Evolutionary conservation across 2,797 vertebrate species (phyloP), one percentile per base, ranked within the genome.

Genomic region (Phyllotis vaccarum): DNA sequence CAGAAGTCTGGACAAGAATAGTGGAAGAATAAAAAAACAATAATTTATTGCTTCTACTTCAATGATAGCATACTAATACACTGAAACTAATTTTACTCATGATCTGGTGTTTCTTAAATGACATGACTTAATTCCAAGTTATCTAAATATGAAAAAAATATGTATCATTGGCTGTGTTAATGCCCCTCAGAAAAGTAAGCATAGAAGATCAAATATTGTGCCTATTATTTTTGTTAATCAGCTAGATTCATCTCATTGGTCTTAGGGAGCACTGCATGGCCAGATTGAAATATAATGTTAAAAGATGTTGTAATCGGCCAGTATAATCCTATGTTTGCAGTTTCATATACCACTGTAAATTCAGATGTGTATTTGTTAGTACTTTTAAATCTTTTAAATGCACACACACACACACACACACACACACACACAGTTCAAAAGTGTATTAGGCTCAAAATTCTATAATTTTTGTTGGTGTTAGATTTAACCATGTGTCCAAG

Each of bases 81-180:
- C 29, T 56, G 54, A 85, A 21, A 56, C 19, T 21, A 34, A 80
- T 80, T 74, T 87, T 21, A 81, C 6, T 64, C 10, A 8, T 70
- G 60, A 16, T 29, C 56, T 31, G 52, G 13, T 66, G 21, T 86
- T 97, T 94, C 76, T 66, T 92, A 21, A 31, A 14, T 89, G 37
- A 70, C 5, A 1, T 22, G 16, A 92, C 49, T 95, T 52, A 49
- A 37, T 93, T 87, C 27, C 54, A 89, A 52, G 2, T 62, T 7
- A 82, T 91, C 58, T 90, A 93, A 92, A 86, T 37, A 82, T 58
- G 19, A 81, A 86, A 85, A 87, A 79, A n/a, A 70, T 74, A 14
- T 86, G 62, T 90, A 14, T 83, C 62, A 78, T 14, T 85, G 58
- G 17, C 3, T 95, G 0, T 88, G 12, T 74, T 92, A 27, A 58